A percentile compares a stretch with the other conserved stretches of the same genome.
phyloP scores from a whole-genome alignment of 2,113 vertebrate genomes.

The Brachyhypopomus gauderio region DNA sequence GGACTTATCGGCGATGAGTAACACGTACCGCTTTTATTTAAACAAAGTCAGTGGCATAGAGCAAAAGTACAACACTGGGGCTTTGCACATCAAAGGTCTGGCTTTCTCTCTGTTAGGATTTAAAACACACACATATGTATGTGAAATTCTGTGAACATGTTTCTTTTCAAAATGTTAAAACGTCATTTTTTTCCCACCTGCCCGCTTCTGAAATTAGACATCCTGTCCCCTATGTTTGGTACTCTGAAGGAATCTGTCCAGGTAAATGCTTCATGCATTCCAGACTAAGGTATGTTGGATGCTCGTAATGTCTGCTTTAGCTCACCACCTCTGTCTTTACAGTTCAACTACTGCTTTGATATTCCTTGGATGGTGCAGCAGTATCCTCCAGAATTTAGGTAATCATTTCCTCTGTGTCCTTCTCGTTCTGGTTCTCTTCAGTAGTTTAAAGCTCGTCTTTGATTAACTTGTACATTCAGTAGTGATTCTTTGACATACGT shows the following conservation, averaged over 20 bases:
- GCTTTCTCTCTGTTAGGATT: background rate
- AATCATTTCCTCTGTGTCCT: constrained; percentile 5
- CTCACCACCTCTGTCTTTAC: constrained; percentile 36
- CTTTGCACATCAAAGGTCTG: constrained; percentile 86
- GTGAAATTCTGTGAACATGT: background rate
- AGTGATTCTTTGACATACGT: background rate
- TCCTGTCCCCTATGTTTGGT: constrained; percentile 94
- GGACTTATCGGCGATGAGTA: constrained; percentile 74
- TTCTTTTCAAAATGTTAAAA: background rate
- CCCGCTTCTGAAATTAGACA: constrained; percentile 74
- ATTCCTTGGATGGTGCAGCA: constrained; percentile 90
- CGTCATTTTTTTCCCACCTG: background rate
- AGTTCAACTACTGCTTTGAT: constrained; percentile 99
- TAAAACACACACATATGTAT: background rate
- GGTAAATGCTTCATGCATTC: constrained; percentile 68
- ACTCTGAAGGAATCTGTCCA: constrained; percentile 92
- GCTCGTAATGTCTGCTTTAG: constrained; percentile 1
- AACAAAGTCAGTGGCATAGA: constrained; percentile 90
- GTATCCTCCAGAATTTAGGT: constrained; percentile 92
- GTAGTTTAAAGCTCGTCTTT: background rate
- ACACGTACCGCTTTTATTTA: constrained; percentile 89
- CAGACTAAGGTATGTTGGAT: background rate
- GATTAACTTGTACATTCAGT: background rate
- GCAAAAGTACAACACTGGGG: constrained; percentile 83
- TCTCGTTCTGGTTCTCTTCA: background rate